phyloP scores from a whole-genome alignment of 2,113 vertebrate genomes.

The Cebidichthys violaceus region DNA sequence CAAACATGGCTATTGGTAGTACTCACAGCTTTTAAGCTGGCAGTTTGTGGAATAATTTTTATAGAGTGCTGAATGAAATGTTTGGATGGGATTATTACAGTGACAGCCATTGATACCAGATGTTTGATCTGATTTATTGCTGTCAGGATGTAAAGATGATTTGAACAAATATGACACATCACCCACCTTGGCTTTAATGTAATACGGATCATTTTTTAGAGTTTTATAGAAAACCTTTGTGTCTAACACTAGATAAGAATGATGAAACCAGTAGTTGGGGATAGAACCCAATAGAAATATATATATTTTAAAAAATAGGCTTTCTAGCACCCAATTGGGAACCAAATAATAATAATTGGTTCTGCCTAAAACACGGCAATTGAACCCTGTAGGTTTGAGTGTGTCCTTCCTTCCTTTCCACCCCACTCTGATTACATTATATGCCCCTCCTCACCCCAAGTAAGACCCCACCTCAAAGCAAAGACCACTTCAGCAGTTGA shows the following conservation, averaged over 20 bases:
- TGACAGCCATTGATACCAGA: too few species aligned
- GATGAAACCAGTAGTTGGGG: not conserved
- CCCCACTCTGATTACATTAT: not conserved
- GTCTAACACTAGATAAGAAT: not conserved
- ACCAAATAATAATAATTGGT: not conserved
- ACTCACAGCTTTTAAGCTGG: too few species aligned
- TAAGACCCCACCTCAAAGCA: conserved; percentile 58
- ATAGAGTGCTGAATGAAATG: too few species aligned
- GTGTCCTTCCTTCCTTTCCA: not conserved
- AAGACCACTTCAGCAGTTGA: conserved; percentile 77
- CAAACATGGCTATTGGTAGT: too few species aligned
- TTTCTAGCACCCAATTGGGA: not conserved
- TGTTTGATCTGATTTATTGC: too few species aligned
- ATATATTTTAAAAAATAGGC: not conserved
- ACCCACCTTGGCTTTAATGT: too few species aligned
- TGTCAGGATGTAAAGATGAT: too few species aligned
- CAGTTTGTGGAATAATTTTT: too few species aligned
- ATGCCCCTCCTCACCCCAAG: not conserved
- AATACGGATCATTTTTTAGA: not conserved
- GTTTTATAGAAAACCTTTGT: not conserved
- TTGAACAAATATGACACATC: too few species aligned
- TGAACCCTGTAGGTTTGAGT: not conserved
- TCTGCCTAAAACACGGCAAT: not conserved
- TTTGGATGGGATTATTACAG: too few species aligned
- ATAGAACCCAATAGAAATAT: not conserved